These are phyloP conservation scores for Apteryx mantelli DNA, from an alignment of 2,113 vertebrate species.

Conservation along the genomic window DNA sequence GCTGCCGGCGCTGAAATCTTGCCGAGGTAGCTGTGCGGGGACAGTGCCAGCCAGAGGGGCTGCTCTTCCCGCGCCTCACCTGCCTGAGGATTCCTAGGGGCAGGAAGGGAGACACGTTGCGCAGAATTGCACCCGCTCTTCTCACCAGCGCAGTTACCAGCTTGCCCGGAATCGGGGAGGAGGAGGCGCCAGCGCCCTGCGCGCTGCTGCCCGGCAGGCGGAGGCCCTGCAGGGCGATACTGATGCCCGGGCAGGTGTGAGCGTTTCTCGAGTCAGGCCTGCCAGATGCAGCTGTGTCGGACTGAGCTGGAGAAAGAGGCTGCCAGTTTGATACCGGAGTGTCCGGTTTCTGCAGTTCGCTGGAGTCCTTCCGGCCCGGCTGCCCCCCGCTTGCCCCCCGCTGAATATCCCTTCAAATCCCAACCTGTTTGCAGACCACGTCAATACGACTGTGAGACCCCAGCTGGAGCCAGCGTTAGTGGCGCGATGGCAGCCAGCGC, in stretches of 20 bases:
- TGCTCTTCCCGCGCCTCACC: background rate
- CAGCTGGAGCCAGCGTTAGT: too few species aligned
- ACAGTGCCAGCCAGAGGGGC: background rate
- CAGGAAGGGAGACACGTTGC: background rate
- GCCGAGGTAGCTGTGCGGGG: fast-evolving
- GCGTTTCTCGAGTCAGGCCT: background rate
- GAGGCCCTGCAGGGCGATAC: background rate
- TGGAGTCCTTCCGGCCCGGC: background rate
- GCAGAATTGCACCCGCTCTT: background rate
- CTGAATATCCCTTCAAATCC: background rate
- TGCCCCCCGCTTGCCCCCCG: too few species aligned
- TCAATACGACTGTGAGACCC: background rate
- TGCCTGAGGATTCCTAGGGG: background rate
- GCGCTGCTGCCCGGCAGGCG: background rate
- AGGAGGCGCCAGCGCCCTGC: background rate
- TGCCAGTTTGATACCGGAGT: background rate
- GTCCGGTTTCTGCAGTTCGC: background rate
- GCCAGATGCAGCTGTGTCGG: background rate
- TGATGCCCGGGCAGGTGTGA: background rate
- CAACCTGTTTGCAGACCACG: background rate
- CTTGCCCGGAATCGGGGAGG: background rate
- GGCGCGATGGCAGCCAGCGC: background rate
- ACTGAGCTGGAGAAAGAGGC: background rate
- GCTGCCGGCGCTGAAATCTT: background rate
- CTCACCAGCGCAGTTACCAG: background rate